Evolutionary conservation across 2,888 invertebrate species (phyloP).

Genomic region (Venusia cambrica): DNA sequence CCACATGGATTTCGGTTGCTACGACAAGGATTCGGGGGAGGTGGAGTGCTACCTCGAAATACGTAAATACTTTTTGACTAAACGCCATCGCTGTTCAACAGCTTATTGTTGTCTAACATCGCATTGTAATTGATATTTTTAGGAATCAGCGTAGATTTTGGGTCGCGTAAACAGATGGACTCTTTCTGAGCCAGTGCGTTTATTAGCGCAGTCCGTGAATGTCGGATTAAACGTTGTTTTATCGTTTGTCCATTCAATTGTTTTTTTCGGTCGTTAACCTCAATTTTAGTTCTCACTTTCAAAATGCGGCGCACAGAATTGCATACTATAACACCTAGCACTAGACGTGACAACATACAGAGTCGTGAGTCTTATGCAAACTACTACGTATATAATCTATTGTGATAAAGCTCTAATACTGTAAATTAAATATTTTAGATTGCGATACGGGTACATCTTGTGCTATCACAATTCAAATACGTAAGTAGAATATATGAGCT

Average conservation of each 20-base stretch:
- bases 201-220: conserved; percentile 67
- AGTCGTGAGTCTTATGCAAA: conserved; percentile 69
- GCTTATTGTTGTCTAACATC: conserved; percentile 66
- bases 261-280: too few relatives aligned
- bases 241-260: conserved; percentile 30
- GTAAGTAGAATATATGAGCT: conserved; percentile 62
- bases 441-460: conserved; percentile 77
- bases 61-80: conserved; percentile 80
- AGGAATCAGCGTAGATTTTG: conserved; percentile 73
- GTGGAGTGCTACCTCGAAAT: conserved; percentile 86
- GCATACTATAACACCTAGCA: conserved; percentile 48
- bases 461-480: conserved; percentile 77
- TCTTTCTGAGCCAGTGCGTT: conserved; percentile 64
- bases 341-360: conserved; percentile 70
- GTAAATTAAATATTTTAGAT: conserved; percentile 69
- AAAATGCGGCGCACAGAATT: conserved; percentile 67
- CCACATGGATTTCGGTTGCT: conserved; percentile 83
- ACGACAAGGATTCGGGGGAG: conserved; percentile 84
- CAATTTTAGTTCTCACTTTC: too few relatives aligned
- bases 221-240: conserved; percentile 59
- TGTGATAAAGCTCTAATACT: conserved; percentile 43
- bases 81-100: conserved; percentile 59
- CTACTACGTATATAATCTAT: conserved; percentile 27
- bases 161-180: conserved; percentile 75
- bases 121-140: conserved; percentile 79